These are phyloP conservation scores for Pentalonia nigronervosa DNA, from an alignment of 1,140 invertebrate genomes.

Conservation along the genomic window DNA sequence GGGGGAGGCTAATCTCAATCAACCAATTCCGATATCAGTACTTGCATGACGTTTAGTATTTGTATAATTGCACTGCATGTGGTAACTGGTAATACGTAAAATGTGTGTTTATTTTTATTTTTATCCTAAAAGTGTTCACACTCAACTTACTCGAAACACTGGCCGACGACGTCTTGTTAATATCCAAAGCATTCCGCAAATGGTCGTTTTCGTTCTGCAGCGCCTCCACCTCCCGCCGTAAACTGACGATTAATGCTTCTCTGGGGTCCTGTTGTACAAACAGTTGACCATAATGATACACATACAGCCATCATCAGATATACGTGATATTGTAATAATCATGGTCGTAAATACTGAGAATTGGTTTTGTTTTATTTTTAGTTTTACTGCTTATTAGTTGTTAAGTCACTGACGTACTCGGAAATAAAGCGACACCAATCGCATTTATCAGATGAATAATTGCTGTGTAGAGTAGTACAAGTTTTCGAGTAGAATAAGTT, in stretches of 20 bases:
- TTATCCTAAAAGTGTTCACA: background rate
- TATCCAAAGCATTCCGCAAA: constrained; percentile 76
- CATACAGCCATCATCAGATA: background rate
- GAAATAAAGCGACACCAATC: background rate
- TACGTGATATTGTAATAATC: background rate
- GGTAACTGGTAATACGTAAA: background rate
- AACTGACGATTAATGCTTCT: constrained; percentile 86
- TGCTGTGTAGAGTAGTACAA: no score
- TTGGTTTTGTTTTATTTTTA: background rate
- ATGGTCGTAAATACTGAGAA: background rate
- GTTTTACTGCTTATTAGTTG: background rate
- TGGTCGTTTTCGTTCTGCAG: constrained; percentile 92
- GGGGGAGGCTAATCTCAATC: no score
- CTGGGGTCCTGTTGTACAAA: constrained; percentile 79
- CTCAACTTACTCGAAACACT: background rate
- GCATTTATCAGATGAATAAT: background rate
- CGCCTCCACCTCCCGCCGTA: constrained; percentile 87
- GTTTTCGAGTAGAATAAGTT: background rate
- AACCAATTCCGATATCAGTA: no score
- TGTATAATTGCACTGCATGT: background rate
- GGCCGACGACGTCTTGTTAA: constrained; percentile 62
- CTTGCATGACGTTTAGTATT: background rate
- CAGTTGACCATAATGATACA: background rate
- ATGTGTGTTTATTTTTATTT: background rate
- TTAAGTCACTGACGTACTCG: background rate